Conservation (phyloP, 2,113 vertebrate genomes). For the Cavia porcellus region DNA sequence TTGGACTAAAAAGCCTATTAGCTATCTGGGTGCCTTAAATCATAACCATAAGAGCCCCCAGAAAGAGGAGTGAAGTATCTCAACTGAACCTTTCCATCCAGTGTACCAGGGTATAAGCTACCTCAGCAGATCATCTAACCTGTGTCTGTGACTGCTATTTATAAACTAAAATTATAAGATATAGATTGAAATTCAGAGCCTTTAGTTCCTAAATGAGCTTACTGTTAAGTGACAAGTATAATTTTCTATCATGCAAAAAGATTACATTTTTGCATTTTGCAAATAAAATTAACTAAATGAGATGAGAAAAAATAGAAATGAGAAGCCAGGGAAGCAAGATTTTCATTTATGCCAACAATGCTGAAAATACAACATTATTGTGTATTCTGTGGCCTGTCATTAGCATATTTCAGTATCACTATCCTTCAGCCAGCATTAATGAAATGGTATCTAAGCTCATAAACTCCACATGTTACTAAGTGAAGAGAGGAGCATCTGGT, state of each 20-base stretch:
- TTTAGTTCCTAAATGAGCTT: not conserved
- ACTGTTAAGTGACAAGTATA: not conserved
- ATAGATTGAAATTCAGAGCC: not conserved
- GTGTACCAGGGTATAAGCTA: not conserved
- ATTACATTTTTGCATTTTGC: not conserved
- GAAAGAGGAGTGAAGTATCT: not conserved
- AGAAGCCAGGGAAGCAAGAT: not conserved
- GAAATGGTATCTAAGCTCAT: not conserved
- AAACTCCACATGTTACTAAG: not conserved
- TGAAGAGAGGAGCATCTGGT: not conserved
- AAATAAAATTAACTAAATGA: constrained; percentile 21
- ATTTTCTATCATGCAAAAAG: not conserved
- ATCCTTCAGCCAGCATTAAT: not conserved
- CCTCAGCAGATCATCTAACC: not conserved
- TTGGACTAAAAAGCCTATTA: not conserved
- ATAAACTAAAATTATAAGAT: not conserved
- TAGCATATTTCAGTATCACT: not conserved
- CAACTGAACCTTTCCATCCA: not conserved
- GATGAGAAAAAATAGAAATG: constrained; percentile 31
- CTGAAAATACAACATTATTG: not conserved
- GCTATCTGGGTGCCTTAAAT: not conserved
- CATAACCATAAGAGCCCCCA: not conserved
- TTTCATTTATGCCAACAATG: not conserved
- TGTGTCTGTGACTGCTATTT: not conserved
- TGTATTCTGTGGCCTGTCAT: not conserved